Conservation (phyloP, 1,140 invertebrate genomes). For the Micrasema longulum region DNA sequence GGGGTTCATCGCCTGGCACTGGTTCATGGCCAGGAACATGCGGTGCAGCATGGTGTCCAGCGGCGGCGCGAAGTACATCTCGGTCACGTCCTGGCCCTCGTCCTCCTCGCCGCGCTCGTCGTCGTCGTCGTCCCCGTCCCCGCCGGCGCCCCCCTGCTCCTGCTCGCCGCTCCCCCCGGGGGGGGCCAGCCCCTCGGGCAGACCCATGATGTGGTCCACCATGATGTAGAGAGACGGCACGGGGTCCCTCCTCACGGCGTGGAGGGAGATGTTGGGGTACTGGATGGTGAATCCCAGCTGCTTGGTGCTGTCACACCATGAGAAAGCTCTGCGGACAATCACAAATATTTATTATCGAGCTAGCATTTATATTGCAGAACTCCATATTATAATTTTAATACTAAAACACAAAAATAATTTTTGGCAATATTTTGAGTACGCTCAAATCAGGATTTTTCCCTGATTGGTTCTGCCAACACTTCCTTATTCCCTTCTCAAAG, state of each 20-base stretch:
- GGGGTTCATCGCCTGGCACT: slow-evolving; percentile 50
- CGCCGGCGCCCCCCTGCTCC: slow-evolving; percentile 2
- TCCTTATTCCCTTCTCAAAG: no score
- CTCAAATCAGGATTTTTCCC: no score
- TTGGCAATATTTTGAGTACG: no score
- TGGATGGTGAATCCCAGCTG: slow-evolving; percentile 58
- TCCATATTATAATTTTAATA: no score
- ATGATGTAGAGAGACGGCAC: slow-evolving; percentile 62
- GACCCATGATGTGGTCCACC: slow-evolving; percentile 60
- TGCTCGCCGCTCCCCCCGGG: background rate
- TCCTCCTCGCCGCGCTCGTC: slow-evolving; percentile 37
- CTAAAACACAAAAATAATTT: no score
- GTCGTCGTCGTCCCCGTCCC: slow-evolving; percentile 13
- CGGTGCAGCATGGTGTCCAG: slow-evolving; percentile 35
- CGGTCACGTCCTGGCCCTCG: slow-evolving; percentile 32
- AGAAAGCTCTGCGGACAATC: slow-evolving; percentile 43
- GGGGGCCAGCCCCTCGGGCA: slow-evolving; percentile 38
- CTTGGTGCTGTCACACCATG: slow-evolving; percentile 45
- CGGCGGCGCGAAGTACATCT: slow-evolving; percentile 47
- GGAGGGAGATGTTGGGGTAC: slow-evolving; percentile 64
- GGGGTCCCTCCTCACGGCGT: slow-evolving; percentile 63
- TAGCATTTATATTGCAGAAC: no score
- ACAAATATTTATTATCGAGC: no score
- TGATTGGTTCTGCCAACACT: no score
- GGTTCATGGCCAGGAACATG: slow-evolving; percentile 47